Evolutionary conservation across 2,113 vertebrate genomes (phyloP).

Genomic region (Anseranas semipalmata): DNA sequence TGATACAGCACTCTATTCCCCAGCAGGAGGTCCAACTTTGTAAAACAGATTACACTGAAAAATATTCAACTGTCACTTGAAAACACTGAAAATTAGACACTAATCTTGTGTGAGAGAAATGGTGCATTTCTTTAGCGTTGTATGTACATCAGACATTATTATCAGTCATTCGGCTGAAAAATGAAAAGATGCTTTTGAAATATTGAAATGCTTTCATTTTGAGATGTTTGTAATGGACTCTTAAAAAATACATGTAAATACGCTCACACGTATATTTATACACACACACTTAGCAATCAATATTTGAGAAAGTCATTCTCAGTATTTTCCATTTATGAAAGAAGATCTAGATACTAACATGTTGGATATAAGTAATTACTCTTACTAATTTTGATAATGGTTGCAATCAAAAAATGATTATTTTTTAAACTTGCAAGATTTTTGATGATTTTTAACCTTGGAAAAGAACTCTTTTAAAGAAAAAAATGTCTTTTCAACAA

Average conservation of each 20-base stretch:
- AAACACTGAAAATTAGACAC: constrained; percentile 5
- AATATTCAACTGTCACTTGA: neutral
- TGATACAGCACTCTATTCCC: constrained; percentile 3
- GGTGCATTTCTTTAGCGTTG: neutral
- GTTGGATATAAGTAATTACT: neutral
- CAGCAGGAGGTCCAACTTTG: constrained; percentile 29
- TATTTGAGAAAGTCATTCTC: neutral
- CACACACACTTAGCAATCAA: neutral
- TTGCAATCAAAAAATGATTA: accelerated
- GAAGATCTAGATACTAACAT: neutral
- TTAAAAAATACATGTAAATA: neutral
- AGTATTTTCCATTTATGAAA: neutral
- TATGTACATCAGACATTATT: neutral
- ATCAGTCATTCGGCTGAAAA: neutral
- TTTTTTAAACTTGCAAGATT: neutral
- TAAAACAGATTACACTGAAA: neutral
- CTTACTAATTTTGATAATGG: neutral
- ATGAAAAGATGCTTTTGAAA: neutral
- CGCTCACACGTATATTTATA: accelerated
- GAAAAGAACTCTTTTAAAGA: neutral
- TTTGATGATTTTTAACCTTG: neutral
- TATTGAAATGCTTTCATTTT: neutral
- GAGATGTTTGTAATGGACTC: neutral
- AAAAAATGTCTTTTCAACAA: neutral
- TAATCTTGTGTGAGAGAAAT: neutral